phyloP scores from a whole-genome alignment of 2,113 vertebrate genomes.

The Panthera leo region DNA sequence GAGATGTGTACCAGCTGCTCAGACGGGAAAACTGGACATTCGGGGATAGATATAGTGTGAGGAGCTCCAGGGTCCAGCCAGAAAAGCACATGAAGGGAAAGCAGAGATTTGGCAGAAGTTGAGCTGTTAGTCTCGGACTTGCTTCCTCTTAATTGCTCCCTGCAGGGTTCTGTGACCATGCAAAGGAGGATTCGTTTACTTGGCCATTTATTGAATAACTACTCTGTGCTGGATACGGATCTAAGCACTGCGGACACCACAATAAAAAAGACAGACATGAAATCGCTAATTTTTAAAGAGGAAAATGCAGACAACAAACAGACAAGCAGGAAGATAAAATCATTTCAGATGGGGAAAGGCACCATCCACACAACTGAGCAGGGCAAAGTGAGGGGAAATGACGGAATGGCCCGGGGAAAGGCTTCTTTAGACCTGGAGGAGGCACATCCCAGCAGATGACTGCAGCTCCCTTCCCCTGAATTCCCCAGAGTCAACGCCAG shows the following conservation, averaged over 20 bases:
- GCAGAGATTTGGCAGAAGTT: neutral
- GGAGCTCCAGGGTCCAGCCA: neutral
- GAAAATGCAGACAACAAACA: neutral
- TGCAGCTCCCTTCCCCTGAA: neutral
- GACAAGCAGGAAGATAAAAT: neutral
- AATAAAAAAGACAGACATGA: neutral
- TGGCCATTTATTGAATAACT: neutral
- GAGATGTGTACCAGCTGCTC: neutral
- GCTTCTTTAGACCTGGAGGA: neutral
- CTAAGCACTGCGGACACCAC: neutral
- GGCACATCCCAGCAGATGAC: accelerated
- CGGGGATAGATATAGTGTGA: neutral
- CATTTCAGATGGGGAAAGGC: neutral
- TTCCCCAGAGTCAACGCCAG: neutral
- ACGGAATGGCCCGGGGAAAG: too few relatives aligned
- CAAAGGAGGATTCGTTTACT: neutral
- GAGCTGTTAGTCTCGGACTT: neutral
- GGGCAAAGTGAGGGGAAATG: neutral
- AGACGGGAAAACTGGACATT: neutral
- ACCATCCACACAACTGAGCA: neutral
- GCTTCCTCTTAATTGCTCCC: neutral
- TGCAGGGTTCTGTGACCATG: neutral
- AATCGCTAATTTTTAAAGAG: neutral
- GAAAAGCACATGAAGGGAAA: neutral
- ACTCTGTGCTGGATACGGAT: neutral